Evolutionary conservation across 2,113 vertebrate species (phyloP).

Genomic region (Alces alces): DNA sequence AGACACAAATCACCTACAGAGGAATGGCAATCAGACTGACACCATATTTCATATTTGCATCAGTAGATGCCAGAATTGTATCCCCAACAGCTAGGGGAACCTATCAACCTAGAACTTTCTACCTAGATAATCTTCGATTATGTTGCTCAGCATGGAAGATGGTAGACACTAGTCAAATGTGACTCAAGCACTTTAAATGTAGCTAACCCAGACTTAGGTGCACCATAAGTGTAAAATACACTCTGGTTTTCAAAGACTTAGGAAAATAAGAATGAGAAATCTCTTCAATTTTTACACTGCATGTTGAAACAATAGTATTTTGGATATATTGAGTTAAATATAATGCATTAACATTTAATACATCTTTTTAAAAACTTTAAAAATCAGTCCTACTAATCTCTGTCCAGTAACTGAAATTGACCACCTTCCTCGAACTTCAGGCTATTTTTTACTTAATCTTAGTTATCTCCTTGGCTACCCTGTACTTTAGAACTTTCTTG

Average conservation of each 20-base stretch:
- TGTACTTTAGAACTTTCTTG: background rate
- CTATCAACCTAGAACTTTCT: background rate
- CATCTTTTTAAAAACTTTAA: background rate
- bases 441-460: background rate
- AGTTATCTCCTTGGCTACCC: background rate
- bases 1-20: background rate
- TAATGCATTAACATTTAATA: background rate
- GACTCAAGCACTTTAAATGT: background rate
- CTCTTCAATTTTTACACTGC: background rate
- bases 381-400: background rate
- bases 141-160: background rate
- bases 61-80: background rate
- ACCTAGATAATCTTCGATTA: background rate
- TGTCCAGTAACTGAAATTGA: background rate
- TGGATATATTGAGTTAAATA: background rate
- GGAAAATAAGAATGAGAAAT: background rate
- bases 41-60: background rate
- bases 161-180: background rate
- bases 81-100: background rate
- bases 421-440: background rate
- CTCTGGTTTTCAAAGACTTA: background rate
- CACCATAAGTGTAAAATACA: background rate
- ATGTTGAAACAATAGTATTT: background rate
- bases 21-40: background rate
- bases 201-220: background rate